phyloP scores from a whole-genome alignment of 64 coral and sea anemone genomes.

The Dendronephthya gigantea region DNA sequence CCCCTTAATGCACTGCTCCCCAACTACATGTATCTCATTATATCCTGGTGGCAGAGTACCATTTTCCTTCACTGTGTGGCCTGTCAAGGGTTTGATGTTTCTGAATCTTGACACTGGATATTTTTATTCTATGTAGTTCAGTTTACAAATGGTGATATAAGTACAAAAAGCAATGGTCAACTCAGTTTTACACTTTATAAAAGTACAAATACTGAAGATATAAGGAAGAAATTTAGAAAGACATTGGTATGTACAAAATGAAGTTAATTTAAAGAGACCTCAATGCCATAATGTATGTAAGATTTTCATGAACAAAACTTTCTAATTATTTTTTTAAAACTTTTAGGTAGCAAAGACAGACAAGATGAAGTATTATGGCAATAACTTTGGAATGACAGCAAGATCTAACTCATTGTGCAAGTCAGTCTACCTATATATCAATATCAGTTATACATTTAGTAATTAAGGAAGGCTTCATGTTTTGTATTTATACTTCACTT shows the following conservation, averaged over 20 bases:
- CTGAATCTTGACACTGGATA: too few relatives aligned
- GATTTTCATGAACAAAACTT: too few relatives aligned
- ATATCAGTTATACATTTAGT: too few relatives aligned
- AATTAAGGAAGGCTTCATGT: too few relatives aligned
- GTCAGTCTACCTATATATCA: conserved; percentile 10
- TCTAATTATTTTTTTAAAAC: background rate
- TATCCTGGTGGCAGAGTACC: too few relatives aligned
- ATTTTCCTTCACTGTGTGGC: too few relatives aligned
- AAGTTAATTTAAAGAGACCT: background rate
- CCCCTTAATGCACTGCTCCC: too few relatives aligned
- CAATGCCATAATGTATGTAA: background rate
- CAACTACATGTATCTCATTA: too few relatives aligned
- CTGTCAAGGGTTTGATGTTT: too few relatives aligned
- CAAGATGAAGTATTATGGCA: conserved; percentile 77
- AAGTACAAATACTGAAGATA: conserved; percentile 41
- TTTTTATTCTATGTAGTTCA: conserved; percentile 27
- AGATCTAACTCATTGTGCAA: conserved; percentile 80
- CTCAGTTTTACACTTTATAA: conserved; percentile 51
- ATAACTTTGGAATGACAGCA: conserved; percentile 81
- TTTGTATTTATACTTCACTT: too few relatives aligned
- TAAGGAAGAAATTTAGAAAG: conserved; percentile 50
- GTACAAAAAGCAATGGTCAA: conserved; percentile 7
- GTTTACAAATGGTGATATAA: conserved; percentile 45
- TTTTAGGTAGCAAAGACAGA: conserved; percentile 66
- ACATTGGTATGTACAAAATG: conserved; percentile 40